phyloP scores from a whole-genome alignment of 1,140 invertebrate species.

The Helicoverpa armigera region DNA sequence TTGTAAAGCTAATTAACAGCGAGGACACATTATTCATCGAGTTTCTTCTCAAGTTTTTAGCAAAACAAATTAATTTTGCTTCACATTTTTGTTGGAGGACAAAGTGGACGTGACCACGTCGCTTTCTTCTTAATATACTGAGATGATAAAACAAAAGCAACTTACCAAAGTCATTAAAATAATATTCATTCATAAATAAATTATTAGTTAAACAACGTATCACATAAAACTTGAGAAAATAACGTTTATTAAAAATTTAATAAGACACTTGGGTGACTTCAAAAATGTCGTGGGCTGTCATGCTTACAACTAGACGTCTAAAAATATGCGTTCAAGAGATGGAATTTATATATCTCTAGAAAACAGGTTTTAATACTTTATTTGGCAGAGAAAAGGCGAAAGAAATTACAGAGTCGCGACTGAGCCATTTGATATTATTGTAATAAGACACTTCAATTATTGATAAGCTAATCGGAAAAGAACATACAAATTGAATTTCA shows the following conservation, averaged over 20 bases:
- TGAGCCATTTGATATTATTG: slow-evolving; percentile 10
- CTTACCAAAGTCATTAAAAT: slow-evolving; percentile 42
- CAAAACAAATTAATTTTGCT: slow-evolving; percentile 10
- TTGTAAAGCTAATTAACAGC: slow-evolving; percentile 16
- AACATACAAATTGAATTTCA: background rate
- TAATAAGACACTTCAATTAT: slow-evolving; percentile 3
- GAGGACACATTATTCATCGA: slow-evolving; percentile 27
- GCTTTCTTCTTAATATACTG: background rate
- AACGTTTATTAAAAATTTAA: slow-evolving; percentile 39
- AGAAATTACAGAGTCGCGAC: background rate
- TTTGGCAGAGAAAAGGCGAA: background rate
- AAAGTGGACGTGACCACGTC: background rate
- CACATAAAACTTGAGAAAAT: slow-evolving; percentile 29
- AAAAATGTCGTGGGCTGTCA: slow-evolving; percentile 40
- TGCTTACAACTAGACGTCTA: background rate
- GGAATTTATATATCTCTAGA: background rate
- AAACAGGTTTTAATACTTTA: background rate
- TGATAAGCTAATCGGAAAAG: background rate
- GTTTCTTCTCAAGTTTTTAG: slow-evolving; percentile 19
- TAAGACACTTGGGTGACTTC: slow-evolving; percentile 9
- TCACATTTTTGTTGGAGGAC: slow-evolving; percentile 17
- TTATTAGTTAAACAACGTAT: background rate
- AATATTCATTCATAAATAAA: slow-evolving; percentile 39
- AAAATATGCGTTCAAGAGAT: slow-evolving; percentile 4
- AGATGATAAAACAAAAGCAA: background rate